Conservation (phyloP, 2,888 invertebrate species). For the Peribatodes rhomboidaria region DNA sequence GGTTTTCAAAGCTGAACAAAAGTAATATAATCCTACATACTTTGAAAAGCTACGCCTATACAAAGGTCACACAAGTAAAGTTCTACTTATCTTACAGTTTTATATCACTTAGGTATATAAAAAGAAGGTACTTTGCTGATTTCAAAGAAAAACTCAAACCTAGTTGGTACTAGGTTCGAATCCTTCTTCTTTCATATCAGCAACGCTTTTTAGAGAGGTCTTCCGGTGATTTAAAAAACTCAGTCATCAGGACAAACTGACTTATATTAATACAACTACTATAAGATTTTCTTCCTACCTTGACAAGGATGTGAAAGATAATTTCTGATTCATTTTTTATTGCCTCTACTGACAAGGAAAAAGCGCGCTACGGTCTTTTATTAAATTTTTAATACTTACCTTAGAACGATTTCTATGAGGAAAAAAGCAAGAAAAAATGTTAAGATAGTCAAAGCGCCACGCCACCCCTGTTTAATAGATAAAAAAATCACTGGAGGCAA, state of each 20-base stretch:
- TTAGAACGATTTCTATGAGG: constrained; percentile 6
- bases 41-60: background rate
- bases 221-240: too few relatives aligned
- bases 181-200: too few relatives aligned
- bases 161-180: too few relatives aligned
- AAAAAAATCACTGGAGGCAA: constrained; percentile 12
- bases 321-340: constrained; percentile 12
- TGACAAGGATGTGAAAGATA: background rate
- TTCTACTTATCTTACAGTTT: background rate
- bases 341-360: constrained; percentile 3
- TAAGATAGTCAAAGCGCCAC: constrained; percentile 20
- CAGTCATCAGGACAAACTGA: too few relatives aligned
- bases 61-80: background rate
- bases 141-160: too few relatives aligned
- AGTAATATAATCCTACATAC: constrained; percentile 22
- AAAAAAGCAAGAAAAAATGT: constrained; percentile 8
- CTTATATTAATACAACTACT: background rate
- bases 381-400: constrained; percentile 14
- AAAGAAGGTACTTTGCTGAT: too few relatives aligned
- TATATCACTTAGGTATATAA: too few relatives aligned
- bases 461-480: constrained; percentile 16
- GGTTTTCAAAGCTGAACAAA: constrained; percentile 28
- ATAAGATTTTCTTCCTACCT: background rate
- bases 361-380: background rate
- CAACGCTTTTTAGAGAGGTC: too few relatives aligned